Evolutionary conservation across 2,888 invertebrate species (phyloP).

Genomic region (Phymatocera aterrima): DNA sequence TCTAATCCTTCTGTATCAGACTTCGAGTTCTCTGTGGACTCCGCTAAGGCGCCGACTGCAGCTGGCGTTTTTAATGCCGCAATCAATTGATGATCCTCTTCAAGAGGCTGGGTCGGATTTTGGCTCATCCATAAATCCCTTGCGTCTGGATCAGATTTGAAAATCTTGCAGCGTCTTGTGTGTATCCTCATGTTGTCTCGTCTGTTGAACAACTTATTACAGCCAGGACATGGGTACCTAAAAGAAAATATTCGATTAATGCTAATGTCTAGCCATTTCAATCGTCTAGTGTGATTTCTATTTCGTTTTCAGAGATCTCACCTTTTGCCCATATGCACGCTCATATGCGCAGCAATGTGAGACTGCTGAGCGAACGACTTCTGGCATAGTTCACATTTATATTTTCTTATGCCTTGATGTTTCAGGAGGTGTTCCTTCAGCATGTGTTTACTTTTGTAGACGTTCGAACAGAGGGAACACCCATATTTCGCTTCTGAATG

Average conservation of each 20-base stretch:
- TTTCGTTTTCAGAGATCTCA: slow-evolving; percentile 33
- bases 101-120: not conserved
- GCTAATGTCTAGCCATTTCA: not conserved
- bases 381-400: slow-evolving; percentile 62
- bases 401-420: slow-evolving; percentile 66
- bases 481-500: slow-evolving; percentile 64
- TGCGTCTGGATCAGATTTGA: slow-evolving; percentile 62
- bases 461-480: slow-evolving; percentile 63
- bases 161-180: slow-evolving; percentile 62
- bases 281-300: not conserved
- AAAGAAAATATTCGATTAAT: slow-evolving; percentile 3
- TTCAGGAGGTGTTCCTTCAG: slow-evolving; percentile 66
- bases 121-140: slow-evolving; percentile 47
- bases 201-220: slow-evolving; percentile 64
- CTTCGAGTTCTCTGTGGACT: slow-evolving; percentile 7
- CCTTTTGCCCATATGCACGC: slow-evolving; percentile 66
- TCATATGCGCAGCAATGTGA: slow-evolving; percentile 68
- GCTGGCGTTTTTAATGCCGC: not conserved
- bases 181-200: slow-evolving; percentile 70
- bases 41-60: not conserved
- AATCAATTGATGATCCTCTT: not conserved
- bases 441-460: slow-evolving; percentile 66
- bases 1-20: slow-evolving; percentile 2
- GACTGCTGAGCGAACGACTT: slow-evolving; percentile 67
- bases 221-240: slow-evolving; percentile 66